Evolutionary conservation across 2,888 invertebrate genomes (phyloP), one percentile per base, ranked within the genome.

Genomic region (Drosophila robusta): DNA sequence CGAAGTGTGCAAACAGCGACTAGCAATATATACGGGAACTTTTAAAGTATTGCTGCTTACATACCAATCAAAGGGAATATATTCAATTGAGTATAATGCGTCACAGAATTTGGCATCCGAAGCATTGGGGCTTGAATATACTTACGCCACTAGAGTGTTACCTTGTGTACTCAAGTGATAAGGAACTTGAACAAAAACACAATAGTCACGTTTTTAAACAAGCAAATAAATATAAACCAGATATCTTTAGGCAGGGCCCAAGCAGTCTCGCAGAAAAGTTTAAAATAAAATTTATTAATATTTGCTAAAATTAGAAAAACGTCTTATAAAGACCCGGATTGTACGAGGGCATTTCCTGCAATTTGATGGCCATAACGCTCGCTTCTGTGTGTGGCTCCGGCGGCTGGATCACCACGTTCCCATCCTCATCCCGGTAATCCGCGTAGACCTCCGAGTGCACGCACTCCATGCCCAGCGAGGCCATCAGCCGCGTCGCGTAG

Each of bases 401-500:
- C 7, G 90, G 88, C 12, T 34, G 58, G 6, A 90, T 72, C 0
- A 90, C 52, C 14, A 77, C 70, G 7, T 66, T 56, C 0, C 85
- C 86, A 6, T 62, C 61, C 0, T 65, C 63, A 50, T 78, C 77
- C 52, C 73, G 80, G 61, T 85, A 90, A 14, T 89, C 85, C 9
- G 45, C 66, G 44, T 82, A 90, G 29, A 63, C 49, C 14, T 68
- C 57, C 0, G 75, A 58, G 29, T 72, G 65, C 1, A 89, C 65
- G 24, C 68, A 70, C 12, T 86, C 74, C 87, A 90, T 81, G 4
- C 75, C 64, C 16, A 87, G 58, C 5, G 67, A 69, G 34, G 79
- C 67, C 54, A 86, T 82, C 18, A 90, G 62, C 4, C 77, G 73
- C 2, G 78, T 74, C 8, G 90, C 88, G 66, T 80, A 80, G 0